Percentiles rank a stretch among this genome's conserved stretches.
These are phyloP conservation scores for Hypotaenidia okinawae DNA, from an alignment of 2,797 vertebrate species.

Conservation along the genomic window DNA sequence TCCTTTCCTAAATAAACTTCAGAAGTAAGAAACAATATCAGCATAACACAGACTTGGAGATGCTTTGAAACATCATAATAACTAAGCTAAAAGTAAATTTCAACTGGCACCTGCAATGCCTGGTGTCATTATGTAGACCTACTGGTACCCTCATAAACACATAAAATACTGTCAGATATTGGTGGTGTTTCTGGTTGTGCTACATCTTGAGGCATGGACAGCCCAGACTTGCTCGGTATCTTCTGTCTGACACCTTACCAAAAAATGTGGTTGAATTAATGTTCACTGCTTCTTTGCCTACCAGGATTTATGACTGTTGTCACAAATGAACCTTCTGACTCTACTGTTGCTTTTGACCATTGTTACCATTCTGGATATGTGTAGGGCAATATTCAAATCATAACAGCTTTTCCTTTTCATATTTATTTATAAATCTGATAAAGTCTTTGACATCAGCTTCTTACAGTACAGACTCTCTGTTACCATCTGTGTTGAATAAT, in stretches of 20 bases:
- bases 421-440: not conserved
- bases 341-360: not conserved
- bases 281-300: not conserved
- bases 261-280: not conserved
- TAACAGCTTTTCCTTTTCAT: not conserved
- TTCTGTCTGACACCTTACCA: not conserved
- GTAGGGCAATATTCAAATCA: not conserved
- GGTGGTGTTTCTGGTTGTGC: not conserved
- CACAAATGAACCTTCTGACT: not conserved
- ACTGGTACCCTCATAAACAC: not conserved
- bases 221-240: not conserved
- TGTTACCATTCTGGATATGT: not conserved
- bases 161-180: not conserved
- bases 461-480: not conserved
- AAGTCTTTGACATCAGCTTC: not conserved
- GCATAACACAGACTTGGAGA: not conserved
- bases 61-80: not conserved
- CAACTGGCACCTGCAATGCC: not conserved
- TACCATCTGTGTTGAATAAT: not conserved
- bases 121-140: not conserved
- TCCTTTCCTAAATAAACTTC: slow-evolving; percentile 1
- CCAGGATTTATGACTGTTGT: not conserved
- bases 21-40: slow-evolving; percentile 2
- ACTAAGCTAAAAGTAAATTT: not conserved
- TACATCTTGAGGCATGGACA: not conserved